These are phyloP conservation scores for Spatula clypeata DNA, from an alignment of 2,797 vertebrate genomes.

Conservation along the genomic window DNA sequence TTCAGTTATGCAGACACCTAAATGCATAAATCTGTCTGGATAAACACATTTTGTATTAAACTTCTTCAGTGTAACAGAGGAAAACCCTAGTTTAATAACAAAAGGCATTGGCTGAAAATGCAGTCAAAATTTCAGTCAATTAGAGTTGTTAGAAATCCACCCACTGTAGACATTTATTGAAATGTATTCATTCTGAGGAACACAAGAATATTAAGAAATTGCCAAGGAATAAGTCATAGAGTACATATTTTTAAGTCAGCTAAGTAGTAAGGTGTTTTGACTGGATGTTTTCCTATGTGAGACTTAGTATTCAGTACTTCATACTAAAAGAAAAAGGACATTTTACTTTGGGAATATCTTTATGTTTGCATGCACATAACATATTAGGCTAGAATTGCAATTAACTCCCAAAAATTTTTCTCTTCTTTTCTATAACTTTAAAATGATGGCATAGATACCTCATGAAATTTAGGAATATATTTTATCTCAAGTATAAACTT, in stretches of 20 bases:
- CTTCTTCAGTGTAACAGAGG: neutral
- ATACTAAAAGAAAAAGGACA: neutral
- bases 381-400: neutral
- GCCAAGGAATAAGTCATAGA: neutral
- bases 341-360: neutral
- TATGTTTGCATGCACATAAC: neutral
- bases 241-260: neutral
- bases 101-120: neutral
- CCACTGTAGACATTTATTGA: neutral
- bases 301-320: neutral
- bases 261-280: neutral
- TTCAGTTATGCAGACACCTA: neutral
- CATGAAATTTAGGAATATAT: neutral
- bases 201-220: neutral
- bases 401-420: neutral
- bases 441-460: neutral
- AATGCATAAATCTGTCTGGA: neutral
- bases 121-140: neutral
- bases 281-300: neutral
- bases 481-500: neutral
- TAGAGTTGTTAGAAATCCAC: neutral
- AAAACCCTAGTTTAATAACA: neutral
- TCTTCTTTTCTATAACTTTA: neutral
- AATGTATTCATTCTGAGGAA: neutral
- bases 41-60: neutral